phyloP scores from a whole-genome alignment of 2,888 invertebrate genomes.

The Ichneumoninae sp. region DNA sequence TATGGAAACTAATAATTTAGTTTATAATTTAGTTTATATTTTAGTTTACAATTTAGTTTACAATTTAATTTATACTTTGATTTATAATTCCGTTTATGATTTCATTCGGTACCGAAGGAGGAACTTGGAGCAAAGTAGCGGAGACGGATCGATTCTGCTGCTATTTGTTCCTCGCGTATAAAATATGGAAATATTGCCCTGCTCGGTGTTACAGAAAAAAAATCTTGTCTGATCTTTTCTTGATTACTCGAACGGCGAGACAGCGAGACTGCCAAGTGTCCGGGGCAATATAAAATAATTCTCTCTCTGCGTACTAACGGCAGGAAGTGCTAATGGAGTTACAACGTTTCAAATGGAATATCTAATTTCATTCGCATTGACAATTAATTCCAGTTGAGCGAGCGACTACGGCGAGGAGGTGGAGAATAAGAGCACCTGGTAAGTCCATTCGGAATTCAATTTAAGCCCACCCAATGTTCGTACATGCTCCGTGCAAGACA shows the following conservation, averaged over 20 bases:
- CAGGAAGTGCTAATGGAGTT: constrained; percentile 37
- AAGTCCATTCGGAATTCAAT: constrained; percentile 48
- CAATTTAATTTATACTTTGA: neutral
- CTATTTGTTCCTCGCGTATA: neutral
- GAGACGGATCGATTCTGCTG: neutral
- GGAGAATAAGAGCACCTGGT: constrained; percentile 20
- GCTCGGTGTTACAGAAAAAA: neutral
- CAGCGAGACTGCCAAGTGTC: neutral
- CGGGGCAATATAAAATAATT: constrained; percentile 14
- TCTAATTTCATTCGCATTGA: constrained; percentile 59
- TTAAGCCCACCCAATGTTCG: constrained; percentile 39
- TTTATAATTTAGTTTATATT: neutral
- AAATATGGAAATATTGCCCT: neutral
- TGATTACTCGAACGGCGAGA: neutral
- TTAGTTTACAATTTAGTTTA: neutral
- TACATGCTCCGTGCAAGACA: constrained; percentile 31
- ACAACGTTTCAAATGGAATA: constrained; percentile 44
- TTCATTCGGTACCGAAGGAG: neutral
- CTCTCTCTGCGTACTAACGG: neutral
- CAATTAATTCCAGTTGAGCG: constrained; percentile 55
- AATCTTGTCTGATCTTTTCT: neutral
- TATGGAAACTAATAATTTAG: neutral
- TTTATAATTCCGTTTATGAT: neutral
- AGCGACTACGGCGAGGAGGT: constrained; percentile 1
- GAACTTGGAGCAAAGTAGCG: neutral